Evolutionary conservation across 2,888 invertebrate species (phyloP).

Genomic region (Zootermopsis nevadensis): DNA sequence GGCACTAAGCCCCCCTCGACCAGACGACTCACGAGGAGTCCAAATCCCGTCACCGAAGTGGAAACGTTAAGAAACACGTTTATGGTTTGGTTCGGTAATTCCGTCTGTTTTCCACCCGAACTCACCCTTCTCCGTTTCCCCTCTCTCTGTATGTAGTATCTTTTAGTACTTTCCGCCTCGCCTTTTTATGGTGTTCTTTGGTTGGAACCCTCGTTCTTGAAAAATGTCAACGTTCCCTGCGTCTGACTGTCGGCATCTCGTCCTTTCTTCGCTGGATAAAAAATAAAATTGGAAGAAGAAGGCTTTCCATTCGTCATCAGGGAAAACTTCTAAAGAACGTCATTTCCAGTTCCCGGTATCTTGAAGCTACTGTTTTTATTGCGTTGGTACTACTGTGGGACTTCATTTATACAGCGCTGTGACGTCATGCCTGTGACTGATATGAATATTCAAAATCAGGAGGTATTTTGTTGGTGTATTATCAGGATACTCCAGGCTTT

Average conservation of each 20-base stretch:
- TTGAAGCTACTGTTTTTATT: background rate
- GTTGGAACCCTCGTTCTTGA: slow-evolving; percentile 14
- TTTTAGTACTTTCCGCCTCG: slow-evolving; percentile 25
- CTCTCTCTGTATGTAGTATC: background rate
- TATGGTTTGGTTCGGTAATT: slow-evolving; percentile 35
- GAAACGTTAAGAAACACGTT: slow-evolving; percentile 32
- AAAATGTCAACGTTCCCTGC: slow-evolving; percentile 35
- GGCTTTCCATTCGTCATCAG: slow-evolving; percentile 1
- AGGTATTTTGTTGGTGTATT: too few relatives aligned
- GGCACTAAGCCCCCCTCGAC: background rate
- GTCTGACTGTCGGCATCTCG: slow-evolving; percentile 3
- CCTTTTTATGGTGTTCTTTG: slow-evolving; percentile 26
- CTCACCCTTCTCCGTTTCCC: background rate
- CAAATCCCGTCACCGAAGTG: background rate
- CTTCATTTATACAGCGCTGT: background rate
- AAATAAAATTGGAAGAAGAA: background rate
- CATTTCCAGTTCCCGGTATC: background rate
- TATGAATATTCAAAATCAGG: too few relatives aligned
- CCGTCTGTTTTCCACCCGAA: slow-evolving; percentile 31
- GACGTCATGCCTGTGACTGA: too few relatives aligned
- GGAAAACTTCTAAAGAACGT: background rate
- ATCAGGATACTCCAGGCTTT: too few relatives aligned
- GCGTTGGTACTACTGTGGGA: background rate
- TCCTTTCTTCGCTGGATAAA: background rate
- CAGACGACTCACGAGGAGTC: background rate